A percentile compares a stretch with the other conserved stretches of the same genome.
phyloP scores from a whole-genome alignment of 2,113 vertebrate species.

The Gorilla gorilla region DNA sequence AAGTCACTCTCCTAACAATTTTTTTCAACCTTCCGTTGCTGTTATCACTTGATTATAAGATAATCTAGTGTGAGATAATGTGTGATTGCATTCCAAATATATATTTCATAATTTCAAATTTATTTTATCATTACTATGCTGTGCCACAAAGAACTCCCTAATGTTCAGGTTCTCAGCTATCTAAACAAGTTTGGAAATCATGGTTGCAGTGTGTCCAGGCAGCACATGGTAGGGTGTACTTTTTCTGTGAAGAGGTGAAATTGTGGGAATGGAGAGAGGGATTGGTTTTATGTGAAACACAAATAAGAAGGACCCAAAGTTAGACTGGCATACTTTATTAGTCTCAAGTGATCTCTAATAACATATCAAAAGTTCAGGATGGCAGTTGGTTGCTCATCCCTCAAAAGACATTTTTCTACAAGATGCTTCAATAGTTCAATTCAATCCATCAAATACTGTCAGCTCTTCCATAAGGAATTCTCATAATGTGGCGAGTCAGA shows the following conservation, averaged over 20 bases:
- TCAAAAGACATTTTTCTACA: constrained; percentile 21
- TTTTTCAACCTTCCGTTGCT: neutral
- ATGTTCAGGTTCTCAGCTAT: neutral
- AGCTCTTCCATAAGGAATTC: neutral
- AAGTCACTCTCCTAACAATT: neutral
- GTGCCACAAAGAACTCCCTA: neutral
- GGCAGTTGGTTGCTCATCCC: neutral
- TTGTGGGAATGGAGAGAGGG: neutral
- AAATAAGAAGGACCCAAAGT: neutral
- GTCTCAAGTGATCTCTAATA: neutral
- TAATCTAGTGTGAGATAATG: neutral
- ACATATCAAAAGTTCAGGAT: constrained; percentile 24
- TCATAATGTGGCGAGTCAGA: neutral
- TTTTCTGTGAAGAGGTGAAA: neutral
- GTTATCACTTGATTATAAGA: neutral
- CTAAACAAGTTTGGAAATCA: neutral
- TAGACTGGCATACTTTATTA: neutral
- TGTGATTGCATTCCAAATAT: neutral
- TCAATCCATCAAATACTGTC: neutral
- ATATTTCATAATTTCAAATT: neutral
- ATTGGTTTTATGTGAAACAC: neutral
- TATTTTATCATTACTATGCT: neutral
- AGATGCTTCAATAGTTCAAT: neutral
- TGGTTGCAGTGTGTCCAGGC: neutral
- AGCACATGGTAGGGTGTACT: neutral